phyloP scores from a whole-genome alignment of 2,113 vertebrate genomes.

The Amia ocellicauda region DNA sequence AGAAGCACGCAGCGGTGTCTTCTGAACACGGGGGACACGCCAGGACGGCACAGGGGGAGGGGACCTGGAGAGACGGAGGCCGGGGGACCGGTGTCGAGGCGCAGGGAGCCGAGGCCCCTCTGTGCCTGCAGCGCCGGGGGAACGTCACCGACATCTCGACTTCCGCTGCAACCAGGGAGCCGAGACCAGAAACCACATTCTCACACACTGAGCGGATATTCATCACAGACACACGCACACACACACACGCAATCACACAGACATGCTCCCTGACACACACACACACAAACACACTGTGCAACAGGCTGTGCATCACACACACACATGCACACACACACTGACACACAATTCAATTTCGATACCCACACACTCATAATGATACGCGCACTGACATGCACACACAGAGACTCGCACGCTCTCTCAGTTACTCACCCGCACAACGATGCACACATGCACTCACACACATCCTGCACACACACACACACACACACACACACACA shows the following conservation, averaged over 20 bases:
- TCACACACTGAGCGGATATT: not conserved
- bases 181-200: too few species aligned
- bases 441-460: not conserved
- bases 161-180: too few species aligned
- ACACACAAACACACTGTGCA: slow-evolving; percentile 15
- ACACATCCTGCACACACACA: not conserved
- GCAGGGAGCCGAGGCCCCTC: too few species aligned
- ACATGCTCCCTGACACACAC: not conserved
- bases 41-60: not conserved
- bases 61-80: slow-evolving; percentile 6
- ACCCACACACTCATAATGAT: slow-evolving; percentile 15
- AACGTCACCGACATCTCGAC: too few species aligned
- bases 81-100: not conserved
- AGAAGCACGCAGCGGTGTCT: too few species aligned
- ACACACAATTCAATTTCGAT: too few species aligned
- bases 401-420: too few species aligned
- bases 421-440: too few species aligned
- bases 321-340: slow-evolving; percentile 21
- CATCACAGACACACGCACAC: not conserved
- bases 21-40: too few species aligned
- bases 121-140: too few species aligned
- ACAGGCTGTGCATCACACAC: slow-evolving; percentile 12
- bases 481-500: not conserved
- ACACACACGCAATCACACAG: not conserved
- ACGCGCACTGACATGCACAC: slow-evolving; percentile 18